Base-by-base conservation (phyloP, 1,140 invertebrate genomes). In the Musca domestica region DNA sequence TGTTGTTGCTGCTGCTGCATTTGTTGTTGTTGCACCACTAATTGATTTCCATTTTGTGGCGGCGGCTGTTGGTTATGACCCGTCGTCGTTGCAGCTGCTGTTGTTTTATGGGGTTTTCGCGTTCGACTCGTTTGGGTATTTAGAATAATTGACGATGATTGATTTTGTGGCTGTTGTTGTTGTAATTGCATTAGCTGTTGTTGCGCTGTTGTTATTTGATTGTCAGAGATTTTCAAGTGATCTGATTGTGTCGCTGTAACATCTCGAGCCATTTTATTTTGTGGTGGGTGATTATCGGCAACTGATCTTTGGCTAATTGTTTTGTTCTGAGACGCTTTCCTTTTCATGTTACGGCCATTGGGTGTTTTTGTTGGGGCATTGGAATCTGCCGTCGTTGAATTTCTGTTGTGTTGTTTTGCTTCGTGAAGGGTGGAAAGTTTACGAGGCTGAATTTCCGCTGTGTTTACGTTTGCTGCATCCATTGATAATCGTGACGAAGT, bases 151-250 rank as follows among this genome's bases (percentile, higher is more conserved):
- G 64, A 64, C 51, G 63, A 17, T 27, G 64, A 48, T 48, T 49
- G n/a, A 12, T 67, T 41, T 19, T 69, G 67, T 58, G 71, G 64
- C 27, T 67, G 67, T 14, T 71, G 66, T 17, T 61, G 27, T 27
- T 66, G 58, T 20, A 64, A 64, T 19, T 64, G 63, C 14, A 47
- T 64, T 25, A 64, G 10, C 7, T 64, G 63, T 25, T 64, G 41
- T 25, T 64, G 63, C 20, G 63, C 63, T 64, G 47, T 49, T 12
- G 63, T 19, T 25, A 64, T 15, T 48, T 64, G 41, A 17, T 19
- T 48, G 23, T 49, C 63, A 22, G 12, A 51, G 17, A 51, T 41
- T 41, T 41, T 41, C 10, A 41, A 41, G 12, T 41, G 34, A 41
- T 41, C 27, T 30, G 27, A 9, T 30, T 3, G 41, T 22, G 34